Percentiles rank a stretch among this genome's conserved stretches.
Evolutionary conservation across 2,888 invertebrate species (phyloP).

Genomic region (Chironomus tentans): DNA sequence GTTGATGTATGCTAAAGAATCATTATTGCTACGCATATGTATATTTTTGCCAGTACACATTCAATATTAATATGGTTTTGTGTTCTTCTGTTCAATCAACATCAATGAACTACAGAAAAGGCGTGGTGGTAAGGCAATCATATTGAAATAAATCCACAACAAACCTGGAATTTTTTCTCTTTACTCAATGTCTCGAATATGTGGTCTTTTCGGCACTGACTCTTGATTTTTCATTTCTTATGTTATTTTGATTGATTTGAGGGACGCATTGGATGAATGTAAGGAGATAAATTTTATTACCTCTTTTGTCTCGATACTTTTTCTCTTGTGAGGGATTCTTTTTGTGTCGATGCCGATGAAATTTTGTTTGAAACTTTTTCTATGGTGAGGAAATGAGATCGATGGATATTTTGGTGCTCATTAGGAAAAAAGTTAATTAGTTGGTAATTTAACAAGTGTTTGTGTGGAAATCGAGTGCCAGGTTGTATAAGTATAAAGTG

Average conservation of each 20-base stretch:
- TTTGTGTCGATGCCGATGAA: too few relatives aligned
- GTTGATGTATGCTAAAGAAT: constrained; percentile 1
- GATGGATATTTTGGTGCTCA: too few relatives aligned
- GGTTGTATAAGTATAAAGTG: too few relatives aligned
- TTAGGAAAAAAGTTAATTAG: too few relatives aligned
- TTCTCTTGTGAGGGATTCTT: too few relatives aligned
- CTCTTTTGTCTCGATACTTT: too few relatives aligned
- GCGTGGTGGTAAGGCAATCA: not conserved
- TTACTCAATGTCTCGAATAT: not conserved
- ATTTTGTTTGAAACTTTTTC: too few relatives aligned
- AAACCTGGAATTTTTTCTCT: not conserved
- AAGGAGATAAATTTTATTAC: too few relatives aligned
- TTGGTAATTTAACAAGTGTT: too few relatives aligned
- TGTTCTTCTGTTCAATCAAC: not conserved
- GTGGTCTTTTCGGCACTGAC: not conserved
- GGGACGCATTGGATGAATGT: not conserved
- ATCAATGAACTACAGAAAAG: not conserved
- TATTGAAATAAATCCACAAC: not conserved
- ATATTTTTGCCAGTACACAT: not conserved
- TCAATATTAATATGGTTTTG: not conserved
- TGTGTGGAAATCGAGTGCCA: too few relatives aligned
- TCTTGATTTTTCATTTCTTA: not conserved
- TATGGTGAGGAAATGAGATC: too few relatives aligned
- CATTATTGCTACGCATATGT: not conserved
- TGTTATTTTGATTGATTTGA: not conserved